phyloP scores from a whole-genome alignment of 2,888 invertebrate genomes.

The Neuroscelio doddi region DNA sequence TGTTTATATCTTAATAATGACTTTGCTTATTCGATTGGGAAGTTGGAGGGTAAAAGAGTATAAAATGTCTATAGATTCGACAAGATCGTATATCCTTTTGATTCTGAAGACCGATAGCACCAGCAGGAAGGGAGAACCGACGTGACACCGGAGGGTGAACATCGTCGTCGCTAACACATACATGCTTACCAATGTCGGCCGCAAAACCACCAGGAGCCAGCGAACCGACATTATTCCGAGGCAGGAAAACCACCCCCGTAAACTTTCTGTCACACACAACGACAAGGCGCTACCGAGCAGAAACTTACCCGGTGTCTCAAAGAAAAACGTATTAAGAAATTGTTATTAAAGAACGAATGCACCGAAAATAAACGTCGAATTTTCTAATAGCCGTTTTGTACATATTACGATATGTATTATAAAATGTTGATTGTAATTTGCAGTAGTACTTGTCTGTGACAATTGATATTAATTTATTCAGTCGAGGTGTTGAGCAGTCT shows the following conservation, averaged over 20 bases:
- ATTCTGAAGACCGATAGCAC: slow-evolving; percentile 39
- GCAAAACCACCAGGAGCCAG: slow-evolving; percentile 55
- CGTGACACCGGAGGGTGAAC: slow-evolving; percentile 47
- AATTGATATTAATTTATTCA: no score
- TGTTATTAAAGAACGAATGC: no score
- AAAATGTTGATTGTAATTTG: no score
- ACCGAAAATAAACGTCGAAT: no score
- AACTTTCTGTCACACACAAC: slow-evolving; percentile 52
- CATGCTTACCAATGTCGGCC: slow-evolving; percentile 46
- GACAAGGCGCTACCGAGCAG: slow-evolving; percentile 41
- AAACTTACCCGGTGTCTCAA: slow-evolving; percentile 38
- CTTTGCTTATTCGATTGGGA: not conserved
- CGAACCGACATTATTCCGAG: slow-evolving; percentile 53
- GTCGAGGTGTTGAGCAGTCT: no score
- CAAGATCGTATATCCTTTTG: slow-evolving; percentile 31
- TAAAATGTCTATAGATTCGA: slow-evolving; percentile 6
- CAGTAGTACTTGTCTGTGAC: no score
- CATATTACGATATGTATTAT: no score
- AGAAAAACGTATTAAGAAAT: slow-evolving; percentile 15
- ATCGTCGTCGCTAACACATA: slow-evolving; percentile 40
- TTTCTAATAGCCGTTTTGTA: no score
- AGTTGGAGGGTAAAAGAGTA: not conserved
- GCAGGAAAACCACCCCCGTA: slow-evolving; percentile 51
- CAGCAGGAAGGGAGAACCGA: slow-evolving; percentile 37
- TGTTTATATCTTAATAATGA: not conserved